phyloP scores from a whole-genome alignment of 2,888 invertebrate species.

The Netelia virgata region DNA sequence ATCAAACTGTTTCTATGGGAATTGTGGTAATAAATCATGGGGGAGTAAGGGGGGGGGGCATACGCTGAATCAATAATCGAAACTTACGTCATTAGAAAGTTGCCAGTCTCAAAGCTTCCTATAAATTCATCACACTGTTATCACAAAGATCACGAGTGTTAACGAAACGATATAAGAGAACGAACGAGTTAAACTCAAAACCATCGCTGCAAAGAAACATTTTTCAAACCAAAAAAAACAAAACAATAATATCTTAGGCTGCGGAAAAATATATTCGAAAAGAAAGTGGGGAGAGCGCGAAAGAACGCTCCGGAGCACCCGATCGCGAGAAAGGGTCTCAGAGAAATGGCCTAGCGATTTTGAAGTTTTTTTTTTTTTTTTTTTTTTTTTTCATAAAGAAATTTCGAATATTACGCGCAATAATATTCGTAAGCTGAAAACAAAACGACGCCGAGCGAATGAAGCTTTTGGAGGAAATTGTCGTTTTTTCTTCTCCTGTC shows the following conservation, averaged over 20 bases:
- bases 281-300: neutral
- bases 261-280: neutral
- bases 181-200: neutral
- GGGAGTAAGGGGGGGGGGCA: neutral
- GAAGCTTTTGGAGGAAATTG: conserved; percentile 3
- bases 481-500: conserved; percentile 5
- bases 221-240: neutral
- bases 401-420: neutral
- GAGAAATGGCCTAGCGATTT: neutral
- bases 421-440: conserved; percentile 8
- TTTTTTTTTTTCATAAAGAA: neutral
- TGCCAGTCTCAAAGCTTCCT: conserved; percentile 8
- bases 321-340: neutral
- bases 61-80: conserved; percentile 20
- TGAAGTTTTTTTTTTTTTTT: neutral
- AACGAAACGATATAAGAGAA: neutral
- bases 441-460: neutral
- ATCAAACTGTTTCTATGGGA: neutral
- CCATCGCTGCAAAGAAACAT: neutral
- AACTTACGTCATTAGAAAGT: conserved; percentile 53
- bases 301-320: neutral
- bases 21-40: neutral
- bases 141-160: conserved; percentile 17
- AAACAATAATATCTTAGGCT: neutral
- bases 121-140: conserved; percentile 2